Evolutionary conservation across 2,797 vertebrate genomes (phyloP), one percentile per base, ranked within the genome.

Genomic region (Okamejei kenojei): DNA sequence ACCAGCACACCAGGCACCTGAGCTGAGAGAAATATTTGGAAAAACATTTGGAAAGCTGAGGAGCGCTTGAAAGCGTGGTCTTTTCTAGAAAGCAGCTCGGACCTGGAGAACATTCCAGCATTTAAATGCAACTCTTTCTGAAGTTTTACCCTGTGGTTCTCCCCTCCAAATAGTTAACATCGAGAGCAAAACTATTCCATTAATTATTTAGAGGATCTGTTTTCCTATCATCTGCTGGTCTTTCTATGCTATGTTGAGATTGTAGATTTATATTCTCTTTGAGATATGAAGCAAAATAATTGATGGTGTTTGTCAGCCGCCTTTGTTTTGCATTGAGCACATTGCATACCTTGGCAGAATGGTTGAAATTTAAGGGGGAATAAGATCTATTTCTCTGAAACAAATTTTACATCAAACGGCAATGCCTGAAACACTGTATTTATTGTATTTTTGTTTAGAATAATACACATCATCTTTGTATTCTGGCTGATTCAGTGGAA

Each of bases 381-480:
- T 63, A 17, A 17, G 13, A 6, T 29, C 26, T 26, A n/a, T 86
- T 86, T 63, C 82, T 63, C 58, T 86, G n/a, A 77, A 32, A 77
- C n/a, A 0, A 9, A 7, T 38, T 63, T 91, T 82, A 76, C 29
- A 7, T 88, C 65, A 93, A 84, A 80, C 32, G 54, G 9, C 35
- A 2, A 91, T 32, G 90, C 63, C 92, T 94, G 71, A 80, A 32
- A 82, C 26, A 1, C 35, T 0, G 0, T 81, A 93, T 93, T 84
- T 94, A 88, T 38, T 90, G 8, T 88, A 94, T 26, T 94, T 15
- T 94, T 54, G 32, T 94, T 92, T 95, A 97, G 96, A 95, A 95
- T 80, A 96, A 96, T 29, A 95, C 96, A 73, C 94, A 0, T 65
- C 95, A 95, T 84, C 95, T 97, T 10, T 94, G 32, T 13, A 84